phyloP scores from a whole-genome alignment of 2,797 vertebrate genomes.

The Cichlasoma orientale region DNA sequence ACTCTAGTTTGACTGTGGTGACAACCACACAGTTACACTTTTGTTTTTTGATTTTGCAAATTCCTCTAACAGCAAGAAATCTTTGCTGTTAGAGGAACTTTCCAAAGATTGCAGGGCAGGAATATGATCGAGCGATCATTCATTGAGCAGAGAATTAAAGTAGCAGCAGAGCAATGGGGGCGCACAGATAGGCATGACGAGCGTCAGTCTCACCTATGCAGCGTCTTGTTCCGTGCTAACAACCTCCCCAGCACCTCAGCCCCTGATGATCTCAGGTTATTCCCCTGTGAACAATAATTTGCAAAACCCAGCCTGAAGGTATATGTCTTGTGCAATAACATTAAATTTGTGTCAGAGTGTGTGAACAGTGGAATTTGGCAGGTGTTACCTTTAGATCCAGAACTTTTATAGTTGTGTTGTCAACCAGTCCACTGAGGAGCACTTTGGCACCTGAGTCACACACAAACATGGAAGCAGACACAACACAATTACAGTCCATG shows the following conservation, averaged over 20 bases:
- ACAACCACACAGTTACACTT: too few relatives aligned
- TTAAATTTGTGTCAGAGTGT: background rate
- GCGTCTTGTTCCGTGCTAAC: conserved; percentile 86
- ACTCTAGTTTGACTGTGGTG: background rate
- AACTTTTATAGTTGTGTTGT: conserved; percentile 83
- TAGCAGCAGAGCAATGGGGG: background rate
- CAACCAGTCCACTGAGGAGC: conserved; percentile 86
- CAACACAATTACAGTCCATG: background rate
- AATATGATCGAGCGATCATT: too few relatives aligned
- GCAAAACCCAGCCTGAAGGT: background rate
- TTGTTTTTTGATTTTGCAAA: too few relatives aligned
- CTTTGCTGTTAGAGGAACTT: too few relatives aligned
- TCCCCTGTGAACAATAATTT: conserved; percentile 82
- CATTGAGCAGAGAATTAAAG: too few relatives aligned
- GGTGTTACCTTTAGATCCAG: conserved; percentile 90
- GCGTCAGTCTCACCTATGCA: conserved; percentile 82
- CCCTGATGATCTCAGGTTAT: conserved; percentile 87
- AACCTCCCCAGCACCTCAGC: conserved; percentile 88
- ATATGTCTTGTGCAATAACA: background rate
- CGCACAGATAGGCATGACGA: background rate
- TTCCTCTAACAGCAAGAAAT: background rate
- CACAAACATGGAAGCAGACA: background rate
- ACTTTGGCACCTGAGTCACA: conserved; percentile 80
- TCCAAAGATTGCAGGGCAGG: background rate
- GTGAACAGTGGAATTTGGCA: background rate